Evolutionary conservation across 2,113 vertebrate genomes (phyloP).

Genomic region (Triplophysa siluroides): DNA sequence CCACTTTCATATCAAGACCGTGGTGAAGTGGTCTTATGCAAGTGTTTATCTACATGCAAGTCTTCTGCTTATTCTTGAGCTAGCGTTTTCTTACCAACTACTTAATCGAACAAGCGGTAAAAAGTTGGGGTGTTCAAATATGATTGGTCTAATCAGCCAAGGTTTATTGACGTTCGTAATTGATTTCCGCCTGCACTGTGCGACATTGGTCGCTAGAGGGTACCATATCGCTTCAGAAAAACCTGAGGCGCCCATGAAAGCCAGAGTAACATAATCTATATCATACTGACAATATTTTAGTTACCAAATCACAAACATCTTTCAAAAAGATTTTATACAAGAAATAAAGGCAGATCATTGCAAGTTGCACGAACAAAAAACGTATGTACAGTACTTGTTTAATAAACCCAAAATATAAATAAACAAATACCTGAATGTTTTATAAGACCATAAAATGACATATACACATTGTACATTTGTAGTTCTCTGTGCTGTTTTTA

Average conservation of each 20-base stretch:
- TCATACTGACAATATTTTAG: too few species aligned
- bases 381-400: not conserved
- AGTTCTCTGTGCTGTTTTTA: not conserved
- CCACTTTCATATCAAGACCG: slow-evolving; percentile 9
- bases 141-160: not conserved
- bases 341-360: too few species aligned
- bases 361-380: too few species aligned
- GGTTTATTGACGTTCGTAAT: not conserved
- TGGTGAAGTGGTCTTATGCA: not conserved
- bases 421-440: not conserved
- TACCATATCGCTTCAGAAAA: not conserved
- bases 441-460: not conserved
- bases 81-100: not conserved
- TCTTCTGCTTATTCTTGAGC: not conserved
- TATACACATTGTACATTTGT: not conserved
- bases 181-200: slow-evolving; percentile 1
- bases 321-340: too few species aligned
- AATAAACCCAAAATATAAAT: not conserved
- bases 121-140: not conserved
- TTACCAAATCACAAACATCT: too few species aligned
- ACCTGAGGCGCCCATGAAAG: too few species aligned
- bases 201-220: not conserved
- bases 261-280: too few species aligned
- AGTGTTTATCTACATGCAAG: not conserved
- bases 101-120: not conserved